A percentile compares a stretch with the other conserved stretches of the same genome.
Evolutionary conservation across 1,140 invertebrate genomes (phyloP).

Genomic region (Spodoptera litura): DNA sequence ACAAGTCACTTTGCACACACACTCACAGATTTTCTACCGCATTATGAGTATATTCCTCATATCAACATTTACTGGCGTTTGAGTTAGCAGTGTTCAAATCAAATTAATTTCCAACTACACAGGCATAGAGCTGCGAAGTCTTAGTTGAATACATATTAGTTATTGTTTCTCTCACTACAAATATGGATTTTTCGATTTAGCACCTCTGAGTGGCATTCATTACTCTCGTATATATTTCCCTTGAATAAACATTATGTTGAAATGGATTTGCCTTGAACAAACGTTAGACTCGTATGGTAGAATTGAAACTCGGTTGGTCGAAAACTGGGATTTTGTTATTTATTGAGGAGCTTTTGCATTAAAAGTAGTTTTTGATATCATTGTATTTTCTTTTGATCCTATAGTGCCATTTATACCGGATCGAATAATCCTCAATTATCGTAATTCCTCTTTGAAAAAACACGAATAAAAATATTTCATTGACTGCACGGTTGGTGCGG

Average conservation of each 20-base stretch:
- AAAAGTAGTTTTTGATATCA: no score
- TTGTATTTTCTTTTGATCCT: no score
- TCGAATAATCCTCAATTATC: no score
- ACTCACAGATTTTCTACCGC: neutral
- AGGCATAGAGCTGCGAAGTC: neutral
- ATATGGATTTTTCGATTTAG: neutral
- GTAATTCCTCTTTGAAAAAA: no score
- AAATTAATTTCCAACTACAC: neutral
- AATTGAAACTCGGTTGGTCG: no score
- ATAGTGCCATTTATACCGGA: no score
- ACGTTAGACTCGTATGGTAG: neutral
- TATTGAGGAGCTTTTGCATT: no score
- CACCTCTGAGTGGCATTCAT: neutral
- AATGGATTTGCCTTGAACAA: neutral
- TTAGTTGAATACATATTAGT: conserved; percentile 4
- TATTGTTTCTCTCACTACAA: neutral
- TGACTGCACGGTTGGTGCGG: no score
- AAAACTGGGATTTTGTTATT: no score
- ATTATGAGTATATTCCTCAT: neutral
- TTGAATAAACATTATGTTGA: neutral
- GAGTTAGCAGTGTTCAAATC: neutral
- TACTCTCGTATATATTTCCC: neutral
- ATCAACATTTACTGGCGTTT: neutral
- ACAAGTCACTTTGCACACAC: neutral
- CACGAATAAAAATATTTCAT: no score